Conservation (phyloP, 2,888 invertebrate species). For the Rhingia rostrata region DNA sequence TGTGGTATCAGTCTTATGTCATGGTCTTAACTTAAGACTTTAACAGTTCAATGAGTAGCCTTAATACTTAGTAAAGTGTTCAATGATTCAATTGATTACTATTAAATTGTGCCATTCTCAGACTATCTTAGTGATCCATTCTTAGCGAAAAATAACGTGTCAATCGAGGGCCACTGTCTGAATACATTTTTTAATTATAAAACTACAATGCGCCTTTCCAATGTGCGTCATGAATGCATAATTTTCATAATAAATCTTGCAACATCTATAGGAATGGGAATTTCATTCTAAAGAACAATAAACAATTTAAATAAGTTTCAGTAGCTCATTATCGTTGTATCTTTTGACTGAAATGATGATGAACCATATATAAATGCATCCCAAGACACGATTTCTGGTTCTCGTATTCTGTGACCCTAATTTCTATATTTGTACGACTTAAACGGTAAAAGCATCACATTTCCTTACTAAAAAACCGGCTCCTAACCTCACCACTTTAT, state of each 20-base stretch:
- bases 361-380: conserved; percentile 12
- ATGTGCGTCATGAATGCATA: background rate
- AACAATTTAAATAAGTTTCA: conserved; percentile 13
- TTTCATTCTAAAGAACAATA: background rate
- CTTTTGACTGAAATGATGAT: conserved; percentile 12
- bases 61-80: no score
- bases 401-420: conserved; percentile 59
- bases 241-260: background rate
- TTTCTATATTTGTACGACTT: conserved; percentile 65
- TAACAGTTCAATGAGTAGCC: no score
- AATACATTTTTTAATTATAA: background rate
- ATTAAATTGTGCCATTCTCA: no score
- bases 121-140: background rate
- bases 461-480: conserved; percentile 47
- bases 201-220: background rate
- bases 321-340: conserved; percentile 20
- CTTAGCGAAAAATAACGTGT: background rate
- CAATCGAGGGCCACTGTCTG: background rate
- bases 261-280: background rate
- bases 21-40: no score
- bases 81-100: no score
- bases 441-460: conserved; percentile 60
- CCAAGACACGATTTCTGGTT: conserved; percentile 26
- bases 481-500: conserved; percentile 35
- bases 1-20: no score